Base-by-base conservation (phyloP, 2,113 vertebrate species). In the Phyllostomus hastatus region DNA sequence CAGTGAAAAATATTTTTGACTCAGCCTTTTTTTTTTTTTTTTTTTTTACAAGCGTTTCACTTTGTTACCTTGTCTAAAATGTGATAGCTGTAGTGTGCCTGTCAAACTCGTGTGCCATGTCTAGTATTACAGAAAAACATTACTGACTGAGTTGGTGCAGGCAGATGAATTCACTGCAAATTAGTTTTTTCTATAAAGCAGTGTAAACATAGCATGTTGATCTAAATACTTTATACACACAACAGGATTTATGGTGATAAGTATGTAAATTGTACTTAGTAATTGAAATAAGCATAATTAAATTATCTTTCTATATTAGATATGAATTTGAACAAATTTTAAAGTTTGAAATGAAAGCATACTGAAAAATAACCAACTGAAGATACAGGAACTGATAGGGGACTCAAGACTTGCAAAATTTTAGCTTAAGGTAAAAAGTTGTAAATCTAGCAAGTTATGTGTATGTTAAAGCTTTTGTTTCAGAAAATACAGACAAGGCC, bases 231-330 rank as follows among this genome's bases (percentile, higher is more conserved):
- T 95, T 57, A 73, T 66, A 67, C n/a, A 85, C 72, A 85, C 12
- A 48, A 79, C 33, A 85, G 54, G 46, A 95, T 75, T 73, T 84
- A 76, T 22, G 61, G 54, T 73, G 33, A 54, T 73, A 72, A 4
- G 46, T 91, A 22, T 75, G 28, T 38, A 88, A 87, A 48, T 66
- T 9, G 2, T 81, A 83, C 70, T 69, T 88, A 35, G 33, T 83
- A 46, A 73, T 66, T 66, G 48, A 94, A 81, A 59, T 89, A 75
- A 69, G 59, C 59, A 52, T 75, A 72, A 72, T 28, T 73, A 73
- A 50, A 79, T 84, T 87, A 72, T 75, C 80, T 91, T 96, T 96
- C 59, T 88, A 48, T 79, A 79, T 88, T 78, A 88, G 33, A 79
- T 72, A 79, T 94, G 83, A 88, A 91, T 83, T 54, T 83, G 35